A percentile compares a stretch with the other conserved stretches of the same genome.
These are phyloP conservation scores for Percina caprodes DNA, from an alignment of 2,113 vertebrate genomes.

Conservation along the genomic window DNA sequence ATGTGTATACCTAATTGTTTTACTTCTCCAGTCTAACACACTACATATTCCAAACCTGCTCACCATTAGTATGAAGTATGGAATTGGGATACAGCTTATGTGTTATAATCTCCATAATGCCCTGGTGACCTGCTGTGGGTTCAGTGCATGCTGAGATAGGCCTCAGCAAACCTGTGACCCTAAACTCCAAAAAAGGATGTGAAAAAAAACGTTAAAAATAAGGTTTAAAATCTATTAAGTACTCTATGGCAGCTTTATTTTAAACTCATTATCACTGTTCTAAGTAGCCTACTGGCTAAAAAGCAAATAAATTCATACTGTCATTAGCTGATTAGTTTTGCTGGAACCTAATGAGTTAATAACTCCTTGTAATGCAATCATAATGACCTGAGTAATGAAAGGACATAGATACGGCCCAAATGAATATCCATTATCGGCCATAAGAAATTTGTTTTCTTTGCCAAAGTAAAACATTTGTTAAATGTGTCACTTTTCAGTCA, in stretches of 20 bases:
- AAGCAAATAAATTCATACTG: not conserved
- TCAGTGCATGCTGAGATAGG: not conserved
- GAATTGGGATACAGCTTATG: not conserved
- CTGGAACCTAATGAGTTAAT: not conserved
- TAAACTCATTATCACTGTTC: not conserved
- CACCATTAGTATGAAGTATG: not conserved
- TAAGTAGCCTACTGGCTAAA: not conserved
- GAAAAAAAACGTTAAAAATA: not conserved
- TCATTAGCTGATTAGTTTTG: slow-evolving; percentile 15
- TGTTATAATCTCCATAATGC: not conserved
- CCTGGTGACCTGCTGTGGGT: not conserved
- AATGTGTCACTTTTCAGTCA: not conserved
- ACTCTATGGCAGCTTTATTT: not conserved
- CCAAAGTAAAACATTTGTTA: not conserved
- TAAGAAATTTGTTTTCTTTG: not conserved
- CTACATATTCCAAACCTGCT: not conserved
- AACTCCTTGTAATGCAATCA: not conserved
- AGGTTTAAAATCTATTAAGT: not conserved
- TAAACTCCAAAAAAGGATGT: not conserved
- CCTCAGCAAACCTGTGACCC: slow-evolving; percentile 8
- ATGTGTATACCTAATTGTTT: not conserved
- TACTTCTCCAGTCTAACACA: not conserved
- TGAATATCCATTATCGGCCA: not conserved
- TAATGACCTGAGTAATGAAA: slow-evolving; percentile 4
- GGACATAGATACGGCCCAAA: not conserved